Evolutionary conservation across 2,797 vertebrate species (phyloP), one percentile per base, ranked within the genome.

Genomic region (Pantherophis vulpinus): DNA sequence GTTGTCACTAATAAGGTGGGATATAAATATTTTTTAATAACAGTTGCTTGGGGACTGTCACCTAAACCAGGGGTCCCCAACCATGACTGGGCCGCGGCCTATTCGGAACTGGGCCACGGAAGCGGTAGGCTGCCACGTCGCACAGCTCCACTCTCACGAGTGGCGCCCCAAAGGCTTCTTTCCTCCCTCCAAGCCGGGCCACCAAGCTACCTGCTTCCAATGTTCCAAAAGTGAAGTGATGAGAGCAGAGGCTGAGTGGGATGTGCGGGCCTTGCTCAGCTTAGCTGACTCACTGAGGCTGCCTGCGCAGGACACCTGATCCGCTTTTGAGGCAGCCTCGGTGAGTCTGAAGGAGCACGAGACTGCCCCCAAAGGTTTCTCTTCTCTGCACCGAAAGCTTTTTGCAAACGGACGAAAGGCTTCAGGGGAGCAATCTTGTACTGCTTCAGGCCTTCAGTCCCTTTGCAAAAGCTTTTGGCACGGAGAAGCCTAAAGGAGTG

Each of bases 61-160:
- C 32, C 32, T 79, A 42, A 79, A 37, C 18, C 63, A 66, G 29
- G 63, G 13, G 63, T 70, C 29, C 5, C 29, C 29, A 66, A 66
- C 27, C 63, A n/a, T 9, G 14, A 14, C 29, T 66, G 13, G 29
- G 29, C 60, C 0, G 0, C 4, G 6, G 63, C 66, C 66, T 32
- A 32, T 32, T 70, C 1, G 1, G 66, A 70, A 70, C 63, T 6
- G 63, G 29, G 29, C 29, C 63, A 14, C 0, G 5, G 5, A 14
- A 70, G 11, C 5, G 5, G n/a, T 27, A 14, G 13, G n/a, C 6
- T 1, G 14, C 14, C 66, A 70, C 0, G 0, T 16, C n/a, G 1
- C 14, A 6, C n/a, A 70, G 51, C 5, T 70, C 66, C n/a, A 16
- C n/a, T 70, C 6, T 1, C n/a, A 7, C 5, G 13, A 70, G 13